A percentile compares a stretch with the other conserved stretches of the same genome.
phyloP scores from a whole-genome alignment of 2,113 vertebrate species.

The Antechinus stuartii region DNA sequence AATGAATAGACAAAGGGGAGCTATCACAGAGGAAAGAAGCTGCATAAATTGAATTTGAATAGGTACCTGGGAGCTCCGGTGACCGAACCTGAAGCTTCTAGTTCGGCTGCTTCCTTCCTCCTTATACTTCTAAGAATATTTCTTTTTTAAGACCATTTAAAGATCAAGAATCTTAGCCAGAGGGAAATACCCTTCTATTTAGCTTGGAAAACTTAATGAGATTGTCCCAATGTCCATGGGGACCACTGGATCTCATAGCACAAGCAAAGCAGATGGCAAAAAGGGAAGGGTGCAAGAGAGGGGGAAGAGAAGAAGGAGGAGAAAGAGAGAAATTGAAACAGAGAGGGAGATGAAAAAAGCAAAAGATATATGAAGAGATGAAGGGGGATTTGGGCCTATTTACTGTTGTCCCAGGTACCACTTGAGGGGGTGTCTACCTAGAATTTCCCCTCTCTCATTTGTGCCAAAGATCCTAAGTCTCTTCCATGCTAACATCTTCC shows the following conservation, averaged over 20 bases:
- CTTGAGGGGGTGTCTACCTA: neutral
- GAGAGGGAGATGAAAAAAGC: neutral
- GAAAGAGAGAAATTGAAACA: neutral
- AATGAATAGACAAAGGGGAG: neutral
- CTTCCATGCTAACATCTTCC: neutral
- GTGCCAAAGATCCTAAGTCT: neutral
- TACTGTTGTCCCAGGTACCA: neutral
- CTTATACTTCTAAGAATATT: neutral
- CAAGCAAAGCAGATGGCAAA: neutral
- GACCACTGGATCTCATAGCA: neutral
- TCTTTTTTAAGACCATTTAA: neutral
- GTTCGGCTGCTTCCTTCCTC: neutral
- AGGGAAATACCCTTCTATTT: neutral
- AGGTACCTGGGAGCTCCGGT: neutral
- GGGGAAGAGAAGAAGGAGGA: neutral
- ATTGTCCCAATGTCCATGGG: neutral
- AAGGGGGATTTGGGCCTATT: neutral
- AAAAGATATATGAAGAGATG: neutral
- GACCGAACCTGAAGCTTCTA: neutral
- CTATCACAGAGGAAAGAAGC: neutral
- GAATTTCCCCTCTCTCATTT: neutral
- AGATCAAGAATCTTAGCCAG: neutral
- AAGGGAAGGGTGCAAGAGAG: neutral
- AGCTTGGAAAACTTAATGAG: neutral
- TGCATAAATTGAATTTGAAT: neutral